Conservation (phyloP, 1,140 invertebrate species). For the Brachionus sp. region DNA sequence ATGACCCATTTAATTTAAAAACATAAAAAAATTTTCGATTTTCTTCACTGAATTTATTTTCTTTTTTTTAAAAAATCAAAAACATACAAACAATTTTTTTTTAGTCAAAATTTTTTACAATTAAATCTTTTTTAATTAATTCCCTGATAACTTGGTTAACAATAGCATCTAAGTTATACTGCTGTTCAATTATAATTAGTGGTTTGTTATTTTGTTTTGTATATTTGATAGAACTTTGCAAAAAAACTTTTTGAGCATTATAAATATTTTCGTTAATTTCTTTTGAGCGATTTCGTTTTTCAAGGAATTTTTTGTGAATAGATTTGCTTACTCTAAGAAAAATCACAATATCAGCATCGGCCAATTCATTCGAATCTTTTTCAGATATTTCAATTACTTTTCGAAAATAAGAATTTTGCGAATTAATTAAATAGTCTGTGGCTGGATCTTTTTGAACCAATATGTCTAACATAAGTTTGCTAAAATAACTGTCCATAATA, state of each 20-base stretch:
- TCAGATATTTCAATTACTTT: background rate
- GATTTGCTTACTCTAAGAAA: background rate
- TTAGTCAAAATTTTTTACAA: background rate
- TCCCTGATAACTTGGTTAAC: background rate
- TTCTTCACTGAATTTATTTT: too few species aligned
- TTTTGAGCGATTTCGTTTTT: background rate
- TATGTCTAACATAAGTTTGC: slow-evolving; percentile 19
- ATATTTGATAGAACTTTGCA: background rate
- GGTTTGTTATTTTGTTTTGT: background rate
- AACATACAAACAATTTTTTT: background rate
- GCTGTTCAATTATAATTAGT: background rate
- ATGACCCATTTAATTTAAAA: too few species aligned
- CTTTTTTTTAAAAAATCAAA: too few species aligned
- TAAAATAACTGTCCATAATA: slow-evolving; percentile 27
- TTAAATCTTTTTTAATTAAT: background rate
- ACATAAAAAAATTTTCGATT: too few species aligned
- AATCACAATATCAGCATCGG: background rate
- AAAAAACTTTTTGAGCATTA: background rate
- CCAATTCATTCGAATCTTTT: background rate
- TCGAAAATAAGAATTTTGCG: background rate
- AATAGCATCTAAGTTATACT: background rate
- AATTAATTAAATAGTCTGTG: slow-evolving; percentile 9
- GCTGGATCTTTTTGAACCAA: background rate
- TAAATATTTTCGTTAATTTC: slow-evolving; percentile 24
- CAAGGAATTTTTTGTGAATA: slow-evolving; percentile 3